phyloP scores from a whole-genome alignment of 1,140 invertebrate genomes.

The Meloidogyne exigua region DNA sequence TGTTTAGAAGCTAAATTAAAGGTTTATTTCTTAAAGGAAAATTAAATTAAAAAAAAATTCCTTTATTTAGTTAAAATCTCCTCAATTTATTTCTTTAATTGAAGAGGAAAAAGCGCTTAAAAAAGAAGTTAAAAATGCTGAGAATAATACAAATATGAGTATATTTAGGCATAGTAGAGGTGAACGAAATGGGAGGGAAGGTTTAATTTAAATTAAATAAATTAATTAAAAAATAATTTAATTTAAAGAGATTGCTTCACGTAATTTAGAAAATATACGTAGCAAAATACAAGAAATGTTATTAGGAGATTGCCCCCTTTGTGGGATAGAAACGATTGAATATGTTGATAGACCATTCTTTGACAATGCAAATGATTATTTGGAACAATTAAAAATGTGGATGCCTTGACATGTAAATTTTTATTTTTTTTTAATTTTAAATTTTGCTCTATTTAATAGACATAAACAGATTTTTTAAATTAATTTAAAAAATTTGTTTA shows the following conservation, averaged over 20 bases:
- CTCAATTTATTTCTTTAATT: not conserved
- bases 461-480: too few species aligned
- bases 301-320: conserved; percentile 86
- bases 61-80: conserved; percentile 6
- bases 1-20: conserved; percentile 80
- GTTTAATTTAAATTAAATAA: too few species aligned
- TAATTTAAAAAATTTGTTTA: too few species aligned
- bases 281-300: conserved; percentile 70
- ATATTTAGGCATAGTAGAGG: not conserved
- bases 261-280: not conserved
- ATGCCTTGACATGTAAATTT: not conserved
- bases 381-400: not conserved
- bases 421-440: too few species aligned
- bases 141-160: not conserved
- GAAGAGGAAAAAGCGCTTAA: conserved; percentile 13
- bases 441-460: too few species aligned
- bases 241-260: not conserved
- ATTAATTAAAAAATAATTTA: not conserved
- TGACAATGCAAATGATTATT: not conserved
- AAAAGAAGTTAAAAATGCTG: conserved; percentile 21
- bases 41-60: not conserved
- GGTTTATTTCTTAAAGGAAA: conserved; percentile 29
- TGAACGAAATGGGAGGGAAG: conserved; percentile 9
- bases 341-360: conserved; percentile 25
- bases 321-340: conserved; percentile 84